Base-by-base conservation (phyloP, 2,797 vertebrate species). In the Steatocranus sp. region DNA sequence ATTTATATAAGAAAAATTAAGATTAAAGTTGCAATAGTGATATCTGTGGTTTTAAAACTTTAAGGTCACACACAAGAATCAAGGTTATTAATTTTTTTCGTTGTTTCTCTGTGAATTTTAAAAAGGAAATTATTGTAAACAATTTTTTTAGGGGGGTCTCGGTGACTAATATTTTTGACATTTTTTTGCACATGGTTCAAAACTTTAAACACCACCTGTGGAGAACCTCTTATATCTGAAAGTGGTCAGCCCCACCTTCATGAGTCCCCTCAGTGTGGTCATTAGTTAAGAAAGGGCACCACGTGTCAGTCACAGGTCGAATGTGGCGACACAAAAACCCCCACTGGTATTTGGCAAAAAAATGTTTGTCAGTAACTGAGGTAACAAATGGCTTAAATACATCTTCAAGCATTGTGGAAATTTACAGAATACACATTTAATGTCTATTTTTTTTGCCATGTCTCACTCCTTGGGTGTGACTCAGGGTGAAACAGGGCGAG, bases 401-500 rank as follows among this genome's bases (percentile, higher is more conserved):
- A 10, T 32, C 12, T 2, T 58, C 1, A 46, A 48, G 36, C 17
- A 36, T 7, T 12, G 50, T 14, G 1, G 9, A 25, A 49, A 38
- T 23, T 27, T 34, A 4, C 2, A 38, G 38, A 15, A 27, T 11
- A 7, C 2, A 61, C 3, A 32, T 20, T 15, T 20, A 23, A 17
- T 46, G 8, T 61, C 3, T 7, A 5, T 38, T 54, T 36, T 36
- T 58, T 38, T 63, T 36, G 32, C 18, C 4, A 51, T 1, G 20
- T 9, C 0, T 68, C 25, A 15, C 15, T 27, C 25, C 41, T 5
- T 30, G 49, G 73, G 11, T 49, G 4, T 83, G 11, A 81, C 11
- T 76, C 84, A 96, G 96, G 91, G 86, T 3, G 88, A 94, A 12
- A 34, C 56, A 1, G 89, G 83, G 27, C 77, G 81, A 73, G 91